A percentile compares a stretch with the other conserved stretches of the same genome.
phyloP scores from a whole-genome alignment of 2,888 invertebrate species.

The Cordilura impudica region DNA sequence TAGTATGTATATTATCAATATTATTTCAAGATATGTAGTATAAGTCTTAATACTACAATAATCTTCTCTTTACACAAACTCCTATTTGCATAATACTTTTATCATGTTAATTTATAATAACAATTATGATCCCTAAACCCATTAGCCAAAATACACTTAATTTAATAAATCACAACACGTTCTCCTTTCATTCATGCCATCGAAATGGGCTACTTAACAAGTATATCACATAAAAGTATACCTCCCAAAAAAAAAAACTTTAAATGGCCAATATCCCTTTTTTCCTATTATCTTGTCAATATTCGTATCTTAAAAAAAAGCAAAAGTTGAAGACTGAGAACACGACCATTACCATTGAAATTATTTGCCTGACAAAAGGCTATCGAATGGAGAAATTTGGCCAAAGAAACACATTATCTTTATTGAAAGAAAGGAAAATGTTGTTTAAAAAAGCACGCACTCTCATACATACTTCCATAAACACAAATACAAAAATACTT shows the following conservation, averaged over 20 bases:
- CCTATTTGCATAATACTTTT: background rate
- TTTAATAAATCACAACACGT: slow-evolving; percentile 38
- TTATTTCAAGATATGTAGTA: too few relatives aligned
- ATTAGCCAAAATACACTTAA: slow-evolving; percentile 20
- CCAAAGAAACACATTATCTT: slow-evolving; percentile 21
- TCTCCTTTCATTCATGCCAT: slow-evolving; percentile 5
- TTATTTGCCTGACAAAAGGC: slow-evolving; percentile 49
- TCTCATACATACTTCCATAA: too few relatives aligned
- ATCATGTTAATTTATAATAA: background rate
- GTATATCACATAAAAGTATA: background rate
- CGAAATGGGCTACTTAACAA: slow-evolving; percentile 29
- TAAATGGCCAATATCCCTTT: slow-evolving; percentile 20
- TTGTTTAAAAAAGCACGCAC: background rate
- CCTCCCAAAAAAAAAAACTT: background rate
- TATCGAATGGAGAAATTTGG: slow-evolving; percentile 26
- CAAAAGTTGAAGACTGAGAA: background rate
- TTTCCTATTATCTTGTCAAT: background rate
- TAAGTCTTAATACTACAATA: too few relatives aligned
- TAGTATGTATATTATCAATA: too few relatives aligned
- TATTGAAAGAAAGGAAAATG: background rate
- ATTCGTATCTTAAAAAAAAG: too few relatives aligned
- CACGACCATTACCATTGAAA: slow-evolving; percentile 26
- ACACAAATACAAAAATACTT: background rate
- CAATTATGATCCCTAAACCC: background rate
- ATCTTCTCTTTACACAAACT: too few relatives aligned